A percentile compares a stretch with the other conserved stretches of the same genome.
Evolutionary conservation across 2,797 vertebrate species (phyloP).

Genomic region (Anabacerthia variegaticeps): DNA sequence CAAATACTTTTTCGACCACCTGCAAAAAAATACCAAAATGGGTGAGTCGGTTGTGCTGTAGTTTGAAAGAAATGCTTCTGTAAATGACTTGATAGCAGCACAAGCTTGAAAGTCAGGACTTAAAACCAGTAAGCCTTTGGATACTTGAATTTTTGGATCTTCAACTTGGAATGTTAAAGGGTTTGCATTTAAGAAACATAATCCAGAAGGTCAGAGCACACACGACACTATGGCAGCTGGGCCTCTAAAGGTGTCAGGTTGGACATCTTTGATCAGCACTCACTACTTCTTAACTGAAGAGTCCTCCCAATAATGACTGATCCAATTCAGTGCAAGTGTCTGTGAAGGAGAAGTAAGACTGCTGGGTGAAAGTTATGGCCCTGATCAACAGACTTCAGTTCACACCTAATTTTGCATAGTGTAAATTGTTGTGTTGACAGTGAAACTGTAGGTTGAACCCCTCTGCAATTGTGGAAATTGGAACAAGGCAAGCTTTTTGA

Average conservation of each 20-base stretch:
- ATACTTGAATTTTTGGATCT: constrained; percentile 34
- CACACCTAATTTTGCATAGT: background rate
- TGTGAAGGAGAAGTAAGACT: background rate
- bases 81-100: background rate
- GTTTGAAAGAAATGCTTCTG: background rate
- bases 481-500: background rate
- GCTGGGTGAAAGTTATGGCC: background rate
- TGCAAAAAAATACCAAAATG: background rate
- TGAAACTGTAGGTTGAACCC: background rate
- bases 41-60: background rate
- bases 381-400: background rate
- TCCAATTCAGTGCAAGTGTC: background rate
- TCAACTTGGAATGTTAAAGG: background rate
- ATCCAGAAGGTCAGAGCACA: background rate
- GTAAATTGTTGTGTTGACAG: background rate
- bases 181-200: background rate
- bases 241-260: background rate
- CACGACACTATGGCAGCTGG: background rate
- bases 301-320: background rate
- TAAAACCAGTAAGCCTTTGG: background rate
- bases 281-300: background rate
- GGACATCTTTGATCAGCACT: background rate
- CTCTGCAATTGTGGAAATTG: background rate
- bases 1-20: background rate
- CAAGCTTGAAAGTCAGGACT: background rate